Percentiles rank a stretch among this genome's conserved stretches.
Evolutionary conservation across 1,140 invertebrate genomes (phyloP).

Genomic region (Fragariocoptes setiger): DNA sequence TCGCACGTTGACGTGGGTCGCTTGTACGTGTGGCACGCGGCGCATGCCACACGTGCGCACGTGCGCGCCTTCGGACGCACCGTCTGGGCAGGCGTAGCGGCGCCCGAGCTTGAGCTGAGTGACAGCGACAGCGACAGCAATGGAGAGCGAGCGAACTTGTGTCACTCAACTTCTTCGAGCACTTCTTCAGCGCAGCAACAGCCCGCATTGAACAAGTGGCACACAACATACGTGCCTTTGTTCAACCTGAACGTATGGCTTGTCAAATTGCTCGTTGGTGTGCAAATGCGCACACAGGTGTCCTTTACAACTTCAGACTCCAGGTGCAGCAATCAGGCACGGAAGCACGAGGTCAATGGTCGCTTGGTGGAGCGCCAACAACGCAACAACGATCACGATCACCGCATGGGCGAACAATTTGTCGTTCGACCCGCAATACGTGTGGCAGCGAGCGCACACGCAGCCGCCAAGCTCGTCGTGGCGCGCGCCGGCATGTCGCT

Average conservation of each 20-base stretch:
- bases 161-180: too few relatives aligned
- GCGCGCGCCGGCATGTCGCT: neutral
- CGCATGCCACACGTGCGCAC: conserved; percentile 7
- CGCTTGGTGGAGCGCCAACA: neutral
- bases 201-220: conserved; percentile 2
- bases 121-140: too few relatives aligned
- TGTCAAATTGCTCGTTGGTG: conserved; percentile 6
- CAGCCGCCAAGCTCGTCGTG: neutral
- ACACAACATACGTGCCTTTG: conserved; percentile 8
- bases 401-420: conserved; percentile 2
- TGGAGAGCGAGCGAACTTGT: too few relatives aligned
- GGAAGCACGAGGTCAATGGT: too few relatives aligned
- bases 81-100: neutral
- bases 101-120: too few relatives aligned
- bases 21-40: conserved; percentile 8
- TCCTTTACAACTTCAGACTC: conserved; percentile 1
- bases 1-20: conserved; percentile 9
- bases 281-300: conserved; percentile 8
- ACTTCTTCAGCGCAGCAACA: conserved; percentile 3
- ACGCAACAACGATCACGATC: neutral
- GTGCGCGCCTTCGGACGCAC: conserved; percentile 6
- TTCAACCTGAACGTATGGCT: conserved; percentile 8
- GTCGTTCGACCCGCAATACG: conserved; percentile 8
- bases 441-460: conserved; percentile 4
- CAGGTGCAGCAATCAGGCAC: neutral